Evolutionary conservation across 2,888 invertebrate species (phyloP), one percentile per base, ranked within the genome.

Genomic region (Protodeltote pygarga): DNA sequence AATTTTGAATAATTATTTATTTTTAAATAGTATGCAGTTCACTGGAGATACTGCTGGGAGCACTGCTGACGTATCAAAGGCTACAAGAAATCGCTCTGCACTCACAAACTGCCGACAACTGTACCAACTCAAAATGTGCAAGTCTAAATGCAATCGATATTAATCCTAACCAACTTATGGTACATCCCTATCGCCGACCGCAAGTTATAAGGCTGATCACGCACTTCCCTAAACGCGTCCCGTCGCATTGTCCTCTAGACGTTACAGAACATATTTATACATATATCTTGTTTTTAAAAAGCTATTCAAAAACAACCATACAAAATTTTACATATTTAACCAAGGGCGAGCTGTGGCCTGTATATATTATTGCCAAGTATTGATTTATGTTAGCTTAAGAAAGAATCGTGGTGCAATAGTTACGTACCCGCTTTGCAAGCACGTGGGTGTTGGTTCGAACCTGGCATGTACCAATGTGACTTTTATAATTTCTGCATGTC

Each of bases 211-310:
- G 73, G 78, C 89, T 63, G 75, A 84, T 85, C 90, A 91, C 90
- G 90, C 87, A 86, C 89, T 87, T 88, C 85, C 88, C 89, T 85
- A 89, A 88, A 88, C 81, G 77, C 80, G 81, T 76, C 80, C 79
- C 81, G 73, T 72, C 73, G 73, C 73, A 81, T 85, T 85, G 85
- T 86, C 79, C 77, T 73, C 64, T 71, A 75, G 73, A 77, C 79
- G 62, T 58, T 73, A 73, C 69, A 65, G 74, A 68, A 67, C 41
- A 41, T 44, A 35, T 28, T 5, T 5, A 31, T 73, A 71, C 65
- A 50, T 66, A 71, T 63, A 61, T 34, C 54, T 31, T 37, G 64
- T 67, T 69, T 70, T 61, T 52, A 59, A 71, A 72, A 67, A 50
- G 44, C 45, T 66, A 55, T 68, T 60, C 64, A 70, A 64, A 63